Evolutionary conservation across 2,888 invertebrate genomes (phyloP).

Genomic region (Archaeoteleia sp.): DNA sequence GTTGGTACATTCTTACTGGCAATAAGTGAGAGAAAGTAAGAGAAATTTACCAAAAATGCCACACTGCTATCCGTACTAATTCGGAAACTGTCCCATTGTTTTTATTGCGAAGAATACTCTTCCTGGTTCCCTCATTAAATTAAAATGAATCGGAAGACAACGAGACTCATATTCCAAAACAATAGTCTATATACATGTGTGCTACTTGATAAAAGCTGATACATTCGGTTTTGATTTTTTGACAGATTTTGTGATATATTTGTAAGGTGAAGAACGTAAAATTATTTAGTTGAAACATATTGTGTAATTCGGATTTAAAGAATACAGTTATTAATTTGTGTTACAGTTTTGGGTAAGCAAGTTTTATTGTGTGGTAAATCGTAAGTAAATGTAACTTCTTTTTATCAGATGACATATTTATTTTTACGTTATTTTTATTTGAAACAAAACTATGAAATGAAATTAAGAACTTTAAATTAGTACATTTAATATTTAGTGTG

Average conservation of each 20-base stretch:
- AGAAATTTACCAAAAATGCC: no score
- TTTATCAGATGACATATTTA: neutral
- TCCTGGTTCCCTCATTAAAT: no score
- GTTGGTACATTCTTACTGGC: no score
- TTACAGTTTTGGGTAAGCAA: neutral
- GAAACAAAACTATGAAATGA: neutral
- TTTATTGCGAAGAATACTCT: no score
- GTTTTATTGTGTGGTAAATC: neutral
- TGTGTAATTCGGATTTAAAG: slow-evolving; percentile 5
- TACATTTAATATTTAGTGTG: no score
- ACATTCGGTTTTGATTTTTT: neutral
- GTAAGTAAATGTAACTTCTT: neutral
- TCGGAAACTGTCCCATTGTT: no score
- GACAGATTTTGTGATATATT: slow-evolving; percentile 28
- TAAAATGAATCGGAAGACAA: no score
- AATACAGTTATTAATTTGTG: slow-evolving; percentile 3
- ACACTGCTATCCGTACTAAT: no score
- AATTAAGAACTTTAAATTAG: neutral
- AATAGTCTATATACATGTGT: no score
- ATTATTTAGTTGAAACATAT: slow-evolving; percentile 11
- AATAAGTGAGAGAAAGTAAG: no score
- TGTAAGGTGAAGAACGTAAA: slow-evolving; percentile 31
- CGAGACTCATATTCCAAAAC: no score
- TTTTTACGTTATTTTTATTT: no score
- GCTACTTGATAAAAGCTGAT: neutral